Base-by-base conservation (phyloP, 2,888 invertebrate species). In the Hylaea fasciaria region DNA sequence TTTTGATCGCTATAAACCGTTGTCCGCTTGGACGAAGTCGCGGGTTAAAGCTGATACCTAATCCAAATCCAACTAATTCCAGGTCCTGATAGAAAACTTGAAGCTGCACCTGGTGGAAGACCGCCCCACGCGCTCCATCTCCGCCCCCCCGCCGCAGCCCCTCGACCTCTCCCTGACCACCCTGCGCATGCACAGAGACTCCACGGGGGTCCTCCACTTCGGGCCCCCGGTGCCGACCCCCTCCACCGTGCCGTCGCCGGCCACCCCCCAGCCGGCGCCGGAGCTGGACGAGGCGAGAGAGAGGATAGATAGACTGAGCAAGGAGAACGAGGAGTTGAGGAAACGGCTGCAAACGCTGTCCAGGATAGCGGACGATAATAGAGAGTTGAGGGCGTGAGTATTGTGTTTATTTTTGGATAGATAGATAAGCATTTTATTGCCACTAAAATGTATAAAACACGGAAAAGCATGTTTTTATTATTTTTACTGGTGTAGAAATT, bases 101-200 rank as follows among this genome's bases (percentile, higher is more conserved):
- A 94, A 94, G 57, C 84, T 97, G 10, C 95, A 95, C 76, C 87
- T 97, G 68, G 94, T 95, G 76, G 98, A 98, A 88, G 98, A 98
- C 90, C 94, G 97, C 51, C 96, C 96, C 0, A 95, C 96, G 0
- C 95, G 95, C 53, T 95, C 96, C 66, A 90, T 91, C 32, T 96
- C 96, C 5, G 96, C 97, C 0, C 97, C 97, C 0, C 96, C 96
- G 0, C 95, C 97, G 0, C 93, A 96, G 66, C 97, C 97, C 0
- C 91, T 97, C 16, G 95, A 96, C 86, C 78, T 97, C 52, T 94
- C 94, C 69, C 94, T 98, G 37, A 94, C 95, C 0, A 94, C 95
- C 51, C 93, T 97, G 55, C 93, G 93, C 16, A 89, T 98, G 71
- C 93, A 93, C n/a, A 93, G 97, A 32, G 95, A 95, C 74, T 87